Evolutionary conservation across 1,140 invertebrate genomes (phyloP), one percentile per base, ranked within the genome.

Genomic region (Armadillidium nasatum): DNA sequence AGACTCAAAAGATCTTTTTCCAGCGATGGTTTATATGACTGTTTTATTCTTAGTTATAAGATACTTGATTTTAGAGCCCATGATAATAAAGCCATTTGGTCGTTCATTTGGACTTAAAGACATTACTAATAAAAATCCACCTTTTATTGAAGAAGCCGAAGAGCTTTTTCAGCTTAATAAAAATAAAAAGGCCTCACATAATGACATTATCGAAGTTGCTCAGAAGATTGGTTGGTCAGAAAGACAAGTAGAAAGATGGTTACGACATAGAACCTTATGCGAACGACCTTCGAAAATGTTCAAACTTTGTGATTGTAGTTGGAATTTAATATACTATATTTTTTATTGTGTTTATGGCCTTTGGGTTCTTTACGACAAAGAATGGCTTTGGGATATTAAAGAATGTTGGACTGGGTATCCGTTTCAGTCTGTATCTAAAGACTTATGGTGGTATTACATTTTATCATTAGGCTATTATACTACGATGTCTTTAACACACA

Each of bases 341-440:
- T n/a, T n/a, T n/a, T n/a, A 91, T 70, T 96, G 96, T 84, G 86
- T 89, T 13, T 96, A 91, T 86, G 96, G 95, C n/a, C 81, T 93
- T 22, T 88, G 89, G 81, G 88, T 92, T 77, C 86, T 98, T 23
- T 96, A 93, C 93, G 90, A 95, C 85, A 98, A 98, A 86, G 88
- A 90, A 15, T 98, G 95, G 94, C 87, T 98, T 80, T 97, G 93
- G 93, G 90, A 97, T 83, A 94, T 97, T 70, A 92, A 93, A 68
- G 84, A 92, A 81, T 97, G 94, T 85, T 98, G 94, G 88, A 91
- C 92, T 83, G 89, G 90, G 75, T 88, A 87, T 82, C 88, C 87
- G 2, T 82, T 83, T 81, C 81, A 85, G 79, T 77, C 23, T 44
- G 74, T 85, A 23, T 78, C 81, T 9, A 60, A 79, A 44, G 92